Evolutionary conservation across 2,888 invertebrate species (phyloP).

Genomic region (Habrosyne pyritoides): DNA sequence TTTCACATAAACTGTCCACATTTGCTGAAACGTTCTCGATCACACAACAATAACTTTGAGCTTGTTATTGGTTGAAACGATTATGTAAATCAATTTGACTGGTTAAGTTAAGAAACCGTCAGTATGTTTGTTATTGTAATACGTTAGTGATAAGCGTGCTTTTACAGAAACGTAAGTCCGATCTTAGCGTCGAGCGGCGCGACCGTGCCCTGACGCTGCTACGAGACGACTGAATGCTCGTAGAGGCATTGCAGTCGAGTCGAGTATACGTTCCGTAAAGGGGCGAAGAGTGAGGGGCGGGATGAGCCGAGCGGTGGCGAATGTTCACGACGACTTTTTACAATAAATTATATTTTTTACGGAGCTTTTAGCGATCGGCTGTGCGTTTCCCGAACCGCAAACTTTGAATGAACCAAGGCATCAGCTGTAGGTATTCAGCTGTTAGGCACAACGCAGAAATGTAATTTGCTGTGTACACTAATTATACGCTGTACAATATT

Average conservation of each 20-base stretch:
- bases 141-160: slow-evolving; percentile 74
- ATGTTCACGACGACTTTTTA: slow-evolving; percentile 81
- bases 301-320: slow-evolving; percentile 80
- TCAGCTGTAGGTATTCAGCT: slow-evolving; percentile 55
- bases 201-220: slow-evolving; percentile 77
- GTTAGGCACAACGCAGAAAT: slow-evolving; percentile 19
- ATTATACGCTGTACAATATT: background rate
- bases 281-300: slow-evolving; percentile 63
- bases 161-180: slow-evolving; percentile 71
- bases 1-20: slow-evolving; percentile 62
- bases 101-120: slow-evolving; percentile 29
- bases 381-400: slow-evolving; percentile 62
- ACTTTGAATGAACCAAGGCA: slow-evolving; percentile 66
- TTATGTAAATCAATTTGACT: slow-evolving; percentile 20
- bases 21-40: slow-evolving; percentile 30
- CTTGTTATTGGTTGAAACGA: slow-evolving; percentile 8
- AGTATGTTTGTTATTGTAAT: slow-evolving; percentile 51
- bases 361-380: slow-evolving; percentile 73
- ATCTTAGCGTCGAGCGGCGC: slow-evolving; percentile 72
- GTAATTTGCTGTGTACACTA: slow-evolving; percentile 5
- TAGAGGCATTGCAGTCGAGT: slow-evolving; percentile 75
- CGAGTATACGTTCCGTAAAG: slow-evolving; percentile 68
- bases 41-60: slow-evolving; percentile 13
- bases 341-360: slow-evolving; percentile 81
- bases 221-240: slow-evolving; percentile 75